Percentiles rank a stretch among this genome's conserved stretches.
Evolutionary conservation across 2,797 vertebrate species (phyloP).

Genomic region (Neosalanx taihuensis): DNA sequence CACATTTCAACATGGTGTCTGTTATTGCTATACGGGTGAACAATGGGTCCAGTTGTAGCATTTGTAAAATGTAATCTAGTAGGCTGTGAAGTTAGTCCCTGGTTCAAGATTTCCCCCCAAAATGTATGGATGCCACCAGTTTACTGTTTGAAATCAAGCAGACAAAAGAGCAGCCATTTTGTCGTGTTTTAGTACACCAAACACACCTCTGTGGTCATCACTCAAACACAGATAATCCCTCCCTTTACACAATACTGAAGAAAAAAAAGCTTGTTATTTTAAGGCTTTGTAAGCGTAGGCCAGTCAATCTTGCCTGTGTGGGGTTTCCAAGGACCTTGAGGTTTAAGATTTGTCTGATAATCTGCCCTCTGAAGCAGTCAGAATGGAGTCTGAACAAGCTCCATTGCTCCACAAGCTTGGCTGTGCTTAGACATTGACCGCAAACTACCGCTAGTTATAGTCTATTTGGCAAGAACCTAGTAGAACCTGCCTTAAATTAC

Average conservation of each 20-base stretch:
- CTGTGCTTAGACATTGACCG: too few relatives aligned
- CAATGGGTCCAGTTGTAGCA: slow-evolving; percentile 18
- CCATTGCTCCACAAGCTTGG: too few relatives aligned
- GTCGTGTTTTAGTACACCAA: slow-evolving; percentile 2
- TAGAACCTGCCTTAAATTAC: too few relatives aligned
- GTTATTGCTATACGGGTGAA: slow-evolving; percentile 36
- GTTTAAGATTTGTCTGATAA: slow-evolving; percentile 26
- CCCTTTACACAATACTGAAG: neutral
- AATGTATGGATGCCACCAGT: neutral
- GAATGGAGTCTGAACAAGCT: slow-evolving; percentile 25
- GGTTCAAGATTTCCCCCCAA: neutral
- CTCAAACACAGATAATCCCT: slow-evolving; percentile 10
- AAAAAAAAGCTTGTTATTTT: neutral
- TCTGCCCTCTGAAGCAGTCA: slow-evolving; percentile 34
- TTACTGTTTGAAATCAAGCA: slow-evolving; percentile 17
- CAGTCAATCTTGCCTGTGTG: neutral
- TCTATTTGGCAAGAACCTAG: too few relatives aligned
- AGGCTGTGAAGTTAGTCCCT: neutral
- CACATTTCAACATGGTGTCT: slow-evolving; percentile 7
- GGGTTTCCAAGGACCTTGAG: slow-evolving; percentile 39
- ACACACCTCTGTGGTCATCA: neutral
- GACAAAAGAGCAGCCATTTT: slow-evolving; percentile 1
- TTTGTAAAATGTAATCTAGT: neutral
- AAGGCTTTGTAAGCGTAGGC: neutral
- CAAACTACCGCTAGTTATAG: too few relatives aligned